Base-by-base conservation (phyloP, 2,888 invertebrate genomes). In the Temnothorax unifasciatus region DNA sequence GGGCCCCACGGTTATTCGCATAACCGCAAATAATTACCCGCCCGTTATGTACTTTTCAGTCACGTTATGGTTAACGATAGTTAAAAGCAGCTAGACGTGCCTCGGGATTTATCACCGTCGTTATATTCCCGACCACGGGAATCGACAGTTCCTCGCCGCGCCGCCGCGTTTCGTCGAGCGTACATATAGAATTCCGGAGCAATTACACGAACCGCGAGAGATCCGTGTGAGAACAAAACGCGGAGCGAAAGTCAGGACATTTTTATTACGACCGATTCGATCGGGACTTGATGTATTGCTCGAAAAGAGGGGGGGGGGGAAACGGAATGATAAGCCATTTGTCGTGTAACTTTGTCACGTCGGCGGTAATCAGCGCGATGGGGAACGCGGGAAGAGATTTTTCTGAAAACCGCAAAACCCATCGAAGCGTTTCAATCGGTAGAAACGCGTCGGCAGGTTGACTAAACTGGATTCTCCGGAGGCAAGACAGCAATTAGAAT, bases 21-120 rank as follows among this genome's bases (percentile, higher is more conserved):
- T 90, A 88, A 87, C 83, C 85, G 86, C 86, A 76, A 90, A 86
- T 89, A 89, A 90, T 90, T 89, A 90, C 82, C 89, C 83, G 83
- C 66, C 77, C 82, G 90, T 86, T 85, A 86, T 79, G 84, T 83
- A 90, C 87, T 90, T 90, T 90, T 89, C 86, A 52, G 61, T 76
- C 66, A 68, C 87, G 86, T 90, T 90, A 86, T 82, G 54, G 66
- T 86, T 73, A 68, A 50, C 86, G 88, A 87, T 86, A 89, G 86
- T 90, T 90, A 87, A 90, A 87, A 83, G 81, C 68, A 81, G 86
- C 82, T 86, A 86, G 85, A 85, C 69, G 71, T 47, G 77, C 86
- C 87, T 86, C 85, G 82, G 86, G 87, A 87, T 90, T 90, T 88
- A 88, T 86, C 88, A 83, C 85, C 84, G 75, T 88, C 85, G 86